Percentiles rank a stretch among this genome's conserved stretches.
phyloP scores from a whole-genome alignment of 2,113 vertebrate species.

The Passer montanus region DNA sequence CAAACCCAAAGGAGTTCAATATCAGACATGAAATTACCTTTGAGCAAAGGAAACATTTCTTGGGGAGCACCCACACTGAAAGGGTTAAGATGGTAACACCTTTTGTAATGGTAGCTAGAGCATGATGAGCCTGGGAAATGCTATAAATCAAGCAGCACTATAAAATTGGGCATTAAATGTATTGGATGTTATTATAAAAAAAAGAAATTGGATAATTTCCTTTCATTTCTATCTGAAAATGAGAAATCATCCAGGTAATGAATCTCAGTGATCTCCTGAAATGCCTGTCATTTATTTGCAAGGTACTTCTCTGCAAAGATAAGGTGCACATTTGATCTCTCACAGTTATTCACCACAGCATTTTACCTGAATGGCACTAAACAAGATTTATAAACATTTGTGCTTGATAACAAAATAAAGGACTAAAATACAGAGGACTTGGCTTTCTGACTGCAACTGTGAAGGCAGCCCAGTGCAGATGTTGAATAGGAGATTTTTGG shows the following conservation, averaged over 20 bases:
- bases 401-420: not conserved
- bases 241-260: slow-evolving; percentile 70
- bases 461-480: not conserved
- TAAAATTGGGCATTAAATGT: slow-evolving; percentile 66
- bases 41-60: not conserved
- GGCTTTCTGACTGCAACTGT: not conserved
- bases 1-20: not conserved
- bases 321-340: slow-evolving; percentile 8
- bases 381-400: not conserved
- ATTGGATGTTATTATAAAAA: slow-evolving; percentile 65
- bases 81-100: slow-evolving; percentile 30
- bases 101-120: slow-evolving; percentile 14
- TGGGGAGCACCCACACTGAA: not conserved
- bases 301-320: slow-evolving; percentile 54
- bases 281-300: slow-evolving; percentile 53
- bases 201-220: slow-evolving; percentile 73
- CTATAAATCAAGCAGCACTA: slow-evolving; percentile 65
- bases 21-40: not conserved
- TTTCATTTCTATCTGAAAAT: slow-evolving; percentile 75
- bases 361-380: slow-evolving; percentile 27
- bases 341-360: slow-evolving; percentile 2
- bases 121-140: slow-evolving; percentile 37
- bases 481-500: not conserved
- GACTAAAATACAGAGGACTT: not conserved
- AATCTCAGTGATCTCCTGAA: slow-evolving; percentile 66